These are phyloP conservation scores for Drosophila quadrilineata DNA, from an alignment of 1,140 invertebrate genomes.

Conservation along the genomic window DNA sequence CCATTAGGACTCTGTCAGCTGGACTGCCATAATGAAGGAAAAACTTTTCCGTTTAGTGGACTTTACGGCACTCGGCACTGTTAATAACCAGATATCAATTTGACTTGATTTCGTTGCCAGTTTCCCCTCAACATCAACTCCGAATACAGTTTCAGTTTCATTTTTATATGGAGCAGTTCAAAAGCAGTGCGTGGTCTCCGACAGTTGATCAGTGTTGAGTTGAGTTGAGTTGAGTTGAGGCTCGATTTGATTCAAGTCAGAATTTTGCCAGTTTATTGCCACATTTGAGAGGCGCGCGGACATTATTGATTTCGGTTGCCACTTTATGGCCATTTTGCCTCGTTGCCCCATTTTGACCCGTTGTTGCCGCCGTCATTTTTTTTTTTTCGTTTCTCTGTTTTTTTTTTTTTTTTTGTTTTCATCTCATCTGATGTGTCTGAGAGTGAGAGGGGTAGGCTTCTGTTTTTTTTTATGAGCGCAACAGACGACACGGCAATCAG, in stretches of 20 bases:
- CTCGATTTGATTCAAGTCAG: slow-evolving; percentile 9
- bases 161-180: too few relatives aligned
- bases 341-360: slow-evolving; percentile 31
- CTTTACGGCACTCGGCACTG: slow-evolving; percentile 5
- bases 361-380: slow-evolving; percentile 10
- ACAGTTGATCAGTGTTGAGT: slow-evolving; percentile 1
- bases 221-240: slow-evolving; percentile 21
- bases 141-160: too few relatives aligned
- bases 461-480: slow-evolving; percentile 55
- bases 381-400: slow-evolving; percentile 11
- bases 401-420: slow-evolving; percentile 4
- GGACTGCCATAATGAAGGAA: slow-evolving; percentile 38
- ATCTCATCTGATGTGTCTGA: not conserved
- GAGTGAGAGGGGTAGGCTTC: not conserved
- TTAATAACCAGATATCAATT: slow-evolving; percentile 62
- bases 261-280: slow-evolving; percentile 54
- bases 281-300: slow-evolving; percentile 44
- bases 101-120: slow-evolving; percentile 30
- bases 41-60: slow-evolving; percentile 48
- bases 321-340: slow-evolving; percentile 53
- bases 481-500: slow-evolving; percentile 54
- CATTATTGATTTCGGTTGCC: slow-evolving; percentile 50
- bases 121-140: too few relatives aligned
- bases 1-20: too few relatives aligned
- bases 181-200: too few relatives aligned